These are phyloP conservation scores for Halcyon chelicuti DNA, from an alignment of 2,797 vertebrate species.

Conservation along the genomic window DNA sequence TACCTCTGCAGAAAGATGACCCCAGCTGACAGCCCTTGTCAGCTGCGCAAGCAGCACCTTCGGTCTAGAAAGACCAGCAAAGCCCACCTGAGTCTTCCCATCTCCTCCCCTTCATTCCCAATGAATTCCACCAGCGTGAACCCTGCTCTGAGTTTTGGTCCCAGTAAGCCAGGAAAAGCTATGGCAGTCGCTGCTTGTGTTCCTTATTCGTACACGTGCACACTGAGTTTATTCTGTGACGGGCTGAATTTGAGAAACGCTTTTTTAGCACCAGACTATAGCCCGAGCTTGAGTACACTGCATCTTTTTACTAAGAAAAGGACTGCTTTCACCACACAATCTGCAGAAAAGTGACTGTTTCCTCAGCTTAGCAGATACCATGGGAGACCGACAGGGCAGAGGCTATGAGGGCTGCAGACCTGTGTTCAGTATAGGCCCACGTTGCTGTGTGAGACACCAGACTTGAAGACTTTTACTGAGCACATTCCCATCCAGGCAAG, in stretches of 20 bases:
- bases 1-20: background rate
- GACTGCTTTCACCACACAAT: background rate
- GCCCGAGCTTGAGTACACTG: background rate
- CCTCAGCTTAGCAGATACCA: background rate
- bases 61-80: background rate
- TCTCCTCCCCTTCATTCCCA: background rate
- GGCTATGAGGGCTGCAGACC: background rate
- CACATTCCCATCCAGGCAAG: background rate
- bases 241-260: accelerated
- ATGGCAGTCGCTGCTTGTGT: accelerated
- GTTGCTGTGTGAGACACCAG: background rate
- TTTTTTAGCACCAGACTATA: background rate
- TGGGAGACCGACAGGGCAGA: accelerated
- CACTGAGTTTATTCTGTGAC: background rate
- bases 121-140: background rate
- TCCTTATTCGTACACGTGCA: accelerated
- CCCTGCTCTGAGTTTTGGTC: accelerated
- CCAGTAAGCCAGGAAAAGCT: background rate
- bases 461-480: background rate
- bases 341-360: background rate
- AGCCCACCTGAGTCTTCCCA: background rate
- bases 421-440: accelerated
- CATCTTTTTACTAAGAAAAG: background rate
- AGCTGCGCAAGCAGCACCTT: accelerated
- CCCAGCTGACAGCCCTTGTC: accelerated